Percentiles rank a stretch among this genome's conserved stretches.
Evolutionary conservation across 2,113 vertebrate species (phyloP).

Genomic region (Vulpes lagopus): DNA sequence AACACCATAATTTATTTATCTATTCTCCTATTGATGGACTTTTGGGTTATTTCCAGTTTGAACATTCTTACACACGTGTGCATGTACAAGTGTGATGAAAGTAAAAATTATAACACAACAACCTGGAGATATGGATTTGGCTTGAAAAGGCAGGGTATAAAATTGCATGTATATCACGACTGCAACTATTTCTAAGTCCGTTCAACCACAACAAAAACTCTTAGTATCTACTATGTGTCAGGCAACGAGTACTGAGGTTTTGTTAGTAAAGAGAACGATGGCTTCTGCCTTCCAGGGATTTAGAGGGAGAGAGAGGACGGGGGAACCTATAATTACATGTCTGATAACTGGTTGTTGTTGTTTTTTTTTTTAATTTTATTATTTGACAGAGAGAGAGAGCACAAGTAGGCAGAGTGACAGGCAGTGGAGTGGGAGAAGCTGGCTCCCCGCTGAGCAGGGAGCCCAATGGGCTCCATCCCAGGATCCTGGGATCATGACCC

Average conservation of each 20-base stretch:
- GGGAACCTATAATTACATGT: neutral
- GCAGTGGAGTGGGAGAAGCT: too few species aligned
- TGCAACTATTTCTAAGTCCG: neutral
- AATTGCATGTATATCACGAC: neutral
- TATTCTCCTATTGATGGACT: neutral
- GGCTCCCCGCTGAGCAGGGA: too few species aligned
- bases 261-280: neutral
- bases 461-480: too few species aligned
- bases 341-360: neutral
- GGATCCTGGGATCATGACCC: too few species aligned
- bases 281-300: neutral
- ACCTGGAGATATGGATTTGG: neutral
- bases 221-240: neutral
- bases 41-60: slow-evolving; percentile 28
- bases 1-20: neutral
- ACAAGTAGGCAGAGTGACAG: too few species aligned
- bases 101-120: neutral
- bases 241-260: neutral
- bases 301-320: neutral
- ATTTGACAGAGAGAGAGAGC: too few species aligned
- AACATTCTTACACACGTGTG: neutral
- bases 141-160: neutral
- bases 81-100: neutral
- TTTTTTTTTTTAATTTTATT: neutral
- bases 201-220: neutral